Percentiles rank a stretch among this genome's conserved stretches.
Conservation (phyloP, 1,140 invertebrate genomes). For the Heliconius hermathena region DNA sequence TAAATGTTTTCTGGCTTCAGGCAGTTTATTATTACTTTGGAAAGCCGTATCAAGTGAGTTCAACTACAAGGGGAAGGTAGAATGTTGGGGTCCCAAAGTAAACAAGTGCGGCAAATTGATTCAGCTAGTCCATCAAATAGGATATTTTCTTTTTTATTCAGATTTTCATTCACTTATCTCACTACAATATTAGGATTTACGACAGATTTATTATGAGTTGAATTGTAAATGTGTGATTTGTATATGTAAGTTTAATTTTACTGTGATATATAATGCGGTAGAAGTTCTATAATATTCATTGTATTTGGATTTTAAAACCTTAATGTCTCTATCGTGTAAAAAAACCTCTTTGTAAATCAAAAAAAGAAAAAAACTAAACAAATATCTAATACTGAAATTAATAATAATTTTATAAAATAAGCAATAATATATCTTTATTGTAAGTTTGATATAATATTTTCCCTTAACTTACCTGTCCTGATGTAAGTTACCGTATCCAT, state of each 20-base stretch:
- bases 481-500: neutral
- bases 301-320: no score
- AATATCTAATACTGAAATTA: no score
- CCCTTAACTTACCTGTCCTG: neutral
- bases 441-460: no score
- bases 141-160: slow-evolving; percentile 51
- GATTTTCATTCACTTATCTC: neutral
- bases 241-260: neutral
- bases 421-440: no score
- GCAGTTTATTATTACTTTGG: slow-evolving; percentile 80
- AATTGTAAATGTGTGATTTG: neutral
- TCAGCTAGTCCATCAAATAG: slow-evolving; percentile 64
- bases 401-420: no score
- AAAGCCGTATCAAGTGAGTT: slow-evolving; percentile 56
- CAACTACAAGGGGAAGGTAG: slow-evolving; percentile 53
- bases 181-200: neutral
- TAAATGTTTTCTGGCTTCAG: slow-evolving; percentile 79
- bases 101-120: slow-evolving; percentile 73
- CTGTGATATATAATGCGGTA: neutral
- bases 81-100: slow-evolving; percentile 65
- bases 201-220: neutral
- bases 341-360: no score
- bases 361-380: no score
- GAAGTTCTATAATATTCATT: no score
- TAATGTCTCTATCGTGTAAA: no score